Conservation (phyloP, 92 coral and sea anemone genomes). For the Parazoanthus atlanticus region DNA sequence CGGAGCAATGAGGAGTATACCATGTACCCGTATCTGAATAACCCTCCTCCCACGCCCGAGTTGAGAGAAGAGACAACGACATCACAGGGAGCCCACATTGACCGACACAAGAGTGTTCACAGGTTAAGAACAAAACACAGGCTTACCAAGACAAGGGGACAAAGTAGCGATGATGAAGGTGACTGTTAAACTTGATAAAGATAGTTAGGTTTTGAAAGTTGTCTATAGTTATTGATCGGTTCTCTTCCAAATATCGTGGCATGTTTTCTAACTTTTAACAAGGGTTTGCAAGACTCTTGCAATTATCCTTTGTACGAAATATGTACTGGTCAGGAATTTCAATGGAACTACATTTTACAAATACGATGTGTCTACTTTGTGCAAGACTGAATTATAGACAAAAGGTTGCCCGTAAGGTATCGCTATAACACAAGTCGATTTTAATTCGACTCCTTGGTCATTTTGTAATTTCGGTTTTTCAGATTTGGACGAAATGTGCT, state of each 20-base stretch:
- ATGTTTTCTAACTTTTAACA: too few relatives aligned
- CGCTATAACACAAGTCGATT: too few relatives aligned
- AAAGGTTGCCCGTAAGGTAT: too few relatives aligned
- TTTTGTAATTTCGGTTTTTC: neutral
- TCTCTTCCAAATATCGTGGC: too few relatives aligned
- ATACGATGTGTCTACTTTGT: too few relatives aligned
- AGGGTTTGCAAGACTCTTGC: too few relatives aligned
- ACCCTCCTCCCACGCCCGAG: conserved; percentile 25
- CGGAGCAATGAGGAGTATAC: conserved; percentile 58
- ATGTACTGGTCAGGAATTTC: too few relatives aligned
- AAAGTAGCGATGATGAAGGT: conserved; percentile 11
- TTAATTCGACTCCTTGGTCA: neutral
- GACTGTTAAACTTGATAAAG: neutral
- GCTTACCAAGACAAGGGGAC: neutral
- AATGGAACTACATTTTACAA: too few relatives aligned
- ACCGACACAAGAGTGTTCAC: conserved; percentile 8
- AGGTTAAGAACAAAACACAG: neutral
- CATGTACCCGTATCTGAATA: conserved; percentile 66
- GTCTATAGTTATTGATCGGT: too few relatives aligned
- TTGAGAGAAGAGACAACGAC: neutral
- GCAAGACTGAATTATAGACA: too few relatives aligned
- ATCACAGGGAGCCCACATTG: neutral
- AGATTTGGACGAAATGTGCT: conserved; percentile 24
- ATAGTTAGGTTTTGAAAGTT: neutral
- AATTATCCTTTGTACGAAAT: too few relatives aligned